These are phyloP conservation scores for Timandra comae DNA, from an alignment of 2,888 invertebrate genomes.

Conservation along the genomic window DNA sequence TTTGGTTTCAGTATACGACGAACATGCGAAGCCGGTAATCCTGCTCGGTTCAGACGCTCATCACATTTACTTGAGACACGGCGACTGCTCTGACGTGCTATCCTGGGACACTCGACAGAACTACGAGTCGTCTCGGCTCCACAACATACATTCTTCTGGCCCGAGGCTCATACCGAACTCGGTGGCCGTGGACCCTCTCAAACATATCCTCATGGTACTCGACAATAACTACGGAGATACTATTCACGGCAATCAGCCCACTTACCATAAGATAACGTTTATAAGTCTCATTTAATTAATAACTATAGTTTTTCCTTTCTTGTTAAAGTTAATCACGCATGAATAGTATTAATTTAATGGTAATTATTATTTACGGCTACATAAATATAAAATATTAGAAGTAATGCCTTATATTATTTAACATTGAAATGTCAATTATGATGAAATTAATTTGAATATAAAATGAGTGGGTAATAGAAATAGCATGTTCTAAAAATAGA, in stretches of 20 bases:
- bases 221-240: conserved; percentile 80
- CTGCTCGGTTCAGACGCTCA: conserved; percentile 43
- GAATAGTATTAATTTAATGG: no score
- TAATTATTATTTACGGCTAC: no score
- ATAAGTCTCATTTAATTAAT: conserved; percentile 24
- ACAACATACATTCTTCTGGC: conserved; percentile 69
- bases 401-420: conserved; percentile 3
- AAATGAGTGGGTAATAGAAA: not conserved
- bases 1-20: conserved; percentile 53
- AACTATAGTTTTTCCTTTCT: no score
- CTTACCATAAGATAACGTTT: conserved; percentile 51
- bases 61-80: conserved; percentile 68
- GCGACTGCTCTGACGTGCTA: conserved; percentile 74
- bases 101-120: conserved; percentile 72
- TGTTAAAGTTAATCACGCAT: no score
- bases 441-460: not conserved
- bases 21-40: conserved; percentile 38
- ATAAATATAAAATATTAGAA: no score
- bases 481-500: conserved; percentile 9
- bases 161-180: conserved; percentile 73
- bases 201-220: conserved; percentile 71
- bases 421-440: not conserved
- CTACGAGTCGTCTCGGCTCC: conserved; percentile 59
- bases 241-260: conserved; percentile 57
- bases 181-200: conserved; percentile 69